phyloP scores from a whole-genome alignment of 2,113 vertebrate species.

The Ursus arctos region DNA sequence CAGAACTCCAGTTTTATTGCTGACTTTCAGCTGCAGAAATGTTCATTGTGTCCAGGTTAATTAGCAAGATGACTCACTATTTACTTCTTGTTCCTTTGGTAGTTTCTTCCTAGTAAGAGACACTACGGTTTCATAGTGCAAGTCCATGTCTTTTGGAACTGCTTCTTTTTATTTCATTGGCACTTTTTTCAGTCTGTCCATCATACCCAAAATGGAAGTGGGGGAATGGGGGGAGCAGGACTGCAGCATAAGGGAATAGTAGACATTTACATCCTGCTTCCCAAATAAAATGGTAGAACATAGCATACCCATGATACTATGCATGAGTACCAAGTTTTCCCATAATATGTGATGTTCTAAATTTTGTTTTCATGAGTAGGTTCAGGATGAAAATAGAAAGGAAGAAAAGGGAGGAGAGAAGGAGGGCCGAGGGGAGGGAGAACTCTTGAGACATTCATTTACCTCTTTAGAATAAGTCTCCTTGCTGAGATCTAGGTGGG shows the following conservation, averaged over 20 bases:
- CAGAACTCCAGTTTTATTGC: constrained; percentile 77
- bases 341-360: not conserved
- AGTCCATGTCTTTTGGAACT: constrained; percentile 59
- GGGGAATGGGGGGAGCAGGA: not conserved
- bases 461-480: constrained; percentile 67
- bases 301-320: not conserved
- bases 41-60: constrained; percentile 70
- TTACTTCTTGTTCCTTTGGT: constrained; percentile 72
- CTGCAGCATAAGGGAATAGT: not conserved
- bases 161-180: constrained; percentile 66
- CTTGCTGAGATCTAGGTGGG: constrained; percentile 73
- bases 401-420: not conserved
- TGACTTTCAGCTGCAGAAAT: constrained; percentile 64
- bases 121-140: constrained; percentile 51
- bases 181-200: constrained; percentile 60
- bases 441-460: constrained; percentile 68
- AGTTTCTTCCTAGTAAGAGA: constrained; percentile 61
- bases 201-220: constrained; percentile 55
- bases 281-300: not conserved
- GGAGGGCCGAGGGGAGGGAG: not conserved
- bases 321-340: not conserved
- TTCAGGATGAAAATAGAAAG: not conserved
- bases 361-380: constrained; percentile 3
- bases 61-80: constrained; percentile 80
- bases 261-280: not conserved